Evolutionary conservation across 1,140 invertebrate species (phyloP).

Genomic region (Scylla paramamosain): DNA sequence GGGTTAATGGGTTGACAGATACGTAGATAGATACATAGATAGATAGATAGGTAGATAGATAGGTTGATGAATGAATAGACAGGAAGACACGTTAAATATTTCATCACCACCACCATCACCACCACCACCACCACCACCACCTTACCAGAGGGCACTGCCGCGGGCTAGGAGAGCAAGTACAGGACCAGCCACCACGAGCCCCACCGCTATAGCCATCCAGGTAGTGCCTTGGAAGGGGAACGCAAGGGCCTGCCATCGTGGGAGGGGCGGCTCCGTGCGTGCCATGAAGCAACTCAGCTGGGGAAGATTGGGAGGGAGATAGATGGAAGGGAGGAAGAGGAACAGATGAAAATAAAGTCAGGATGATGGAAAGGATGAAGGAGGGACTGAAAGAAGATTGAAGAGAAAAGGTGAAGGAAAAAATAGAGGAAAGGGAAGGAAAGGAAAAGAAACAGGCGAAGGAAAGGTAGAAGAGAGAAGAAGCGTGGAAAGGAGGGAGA

Average conservation of each 20-base stretch:
- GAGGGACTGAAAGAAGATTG: neutral
- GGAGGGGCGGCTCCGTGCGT: slow-evolving; percentile 13
- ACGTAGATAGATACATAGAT: neutral
- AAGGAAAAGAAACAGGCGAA: neutral
- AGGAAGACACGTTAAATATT: neutral
- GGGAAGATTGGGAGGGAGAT: neutral
- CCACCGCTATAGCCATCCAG: slow-evolving; percentile 27
- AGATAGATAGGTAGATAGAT: neutral
- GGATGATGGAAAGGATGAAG: neutral
- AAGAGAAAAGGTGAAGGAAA: neutral
- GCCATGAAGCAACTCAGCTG: slow-evolving; percentile 57
- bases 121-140: neutral
- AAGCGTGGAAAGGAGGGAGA: neutral
- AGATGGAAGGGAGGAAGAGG: neutral
- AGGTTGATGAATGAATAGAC: neutral
- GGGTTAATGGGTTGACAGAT: neutral
- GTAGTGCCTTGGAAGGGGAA: slow-evolving; percentile 43
- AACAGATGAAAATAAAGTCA: neutral
- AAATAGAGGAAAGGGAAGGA: neutral
- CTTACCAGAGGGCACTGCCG: slow-evolving; percentile 31
- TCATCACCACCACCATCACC: neutral
- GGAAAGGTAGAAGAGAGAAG: neutral
- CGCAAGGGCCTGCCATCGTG: slow-evolving; percentile 44
- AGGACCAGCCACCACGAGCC: slow-evolving; percentile 8
- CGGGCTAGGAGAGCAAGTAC: slow-evolving; percentile 31